Conservation (phyloP, 2,797 vertebrate genomes). For the Enteromius paludinosus region DNA sequence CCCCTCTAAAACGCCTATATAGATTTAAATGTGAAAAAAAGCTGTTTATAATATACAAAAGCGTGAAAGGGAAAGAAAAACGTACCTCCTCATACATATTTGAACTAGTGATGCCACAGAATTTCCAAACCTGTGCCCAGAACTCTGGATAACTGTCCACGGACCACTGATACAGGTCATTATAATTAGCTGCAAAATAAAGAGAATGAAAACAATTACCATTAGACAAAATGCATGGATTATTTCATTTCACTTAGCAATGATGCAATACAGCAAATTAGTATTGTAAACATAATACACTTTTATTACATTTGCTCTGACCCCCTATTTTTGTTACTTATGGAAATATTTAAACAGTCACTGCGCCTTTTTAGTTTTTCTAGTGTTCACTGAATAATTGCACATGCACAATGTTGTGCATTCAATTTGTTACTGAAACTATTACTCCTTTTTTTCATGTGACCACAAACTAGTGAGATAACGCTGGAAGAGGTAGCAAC, state of each 20-base stretch:
- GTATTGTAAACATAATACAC: not conserved
- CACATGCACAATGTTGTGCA: not conserved
- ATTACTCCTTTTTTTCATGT: not conserved
- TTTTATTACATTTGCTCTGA: not conserved
- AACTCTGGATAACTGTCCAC: slow-evolving; percentile 89
- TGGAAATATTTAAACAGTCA: not conserved
- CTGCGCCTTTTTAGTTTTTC: not conserved
- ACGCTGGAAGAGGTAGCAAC: not conserved
- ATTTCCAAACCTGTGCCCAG: slow-evolving; percentile 93
- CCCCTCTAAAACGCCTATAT: not conserved
- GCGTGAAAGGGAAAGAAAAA: not conserved
- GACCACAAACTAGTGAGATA: not conserved
- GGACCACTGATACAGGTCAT: slow-evolving; percentile 93
- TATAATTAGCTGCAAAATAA: slow-evolving; percentile 82
- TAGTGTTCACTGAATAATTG: not conserved
- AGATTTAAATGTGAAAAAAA: not conserved
- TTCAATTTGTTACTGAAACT: not conserved
- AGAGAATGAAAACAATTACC: not conserved
- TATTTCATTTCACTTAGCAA: not conserved
- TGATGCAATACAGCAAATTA: not conserved
- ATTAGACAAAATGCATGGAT: not conserved
- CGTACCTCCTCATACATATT: slow-evolving; percentile 88
- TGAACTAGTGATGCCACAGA: slow-evolving; percentile 86
- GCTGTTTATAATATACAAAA: not conserved
- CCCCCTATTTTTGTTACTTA: not conserved